These are phyloP conservation scores for Pelodytes ibericus DNA, from an alignment of 2,797 vertebrate species.

Conservation along the genomic window DNA sequence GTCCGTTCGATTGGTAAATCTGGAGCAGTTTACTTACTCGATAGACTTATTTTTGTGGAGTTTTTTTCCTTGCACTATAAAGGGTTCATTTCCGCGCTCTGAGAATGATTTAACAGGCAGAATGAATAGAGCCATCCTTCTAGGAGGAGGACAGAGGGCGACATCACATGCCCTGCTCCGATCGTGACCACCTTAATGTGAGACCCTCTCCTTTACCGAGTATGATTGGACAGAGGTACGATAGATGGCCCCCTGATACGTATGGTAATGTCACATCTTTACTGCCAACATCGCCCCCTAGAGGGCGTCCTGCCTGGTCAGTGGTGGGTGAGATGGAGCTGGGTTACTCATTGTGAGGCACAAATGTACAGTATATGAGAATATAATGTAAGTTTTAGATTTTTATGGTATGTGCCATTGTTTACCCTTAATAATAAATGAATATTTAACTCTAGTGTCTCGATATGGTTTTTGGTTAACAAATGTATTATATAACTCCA, in stretches of 20 bases:
- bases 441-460: too few species aligned
- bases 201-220: too few species aligned
- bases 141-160: too few species aligned
- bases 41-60: neutral
- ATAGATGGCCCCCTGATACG: neutral
- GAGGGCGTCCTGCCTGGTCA: neutral
- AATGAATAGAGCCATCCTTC: too few species aligned
- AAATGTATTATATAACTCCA: too few species aligned
- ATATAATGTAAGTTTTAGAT: slow-evolving; percentile 60
- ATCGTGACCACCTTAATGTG: too few species aligned
- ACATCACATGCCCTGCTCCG: too few species aligned
- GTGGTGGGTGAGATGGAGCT: slow-evolving; percentile 18
- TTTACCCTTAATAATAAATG: slow-evolving; percentile 67
- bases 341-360: slow-evolving; percentile 59
- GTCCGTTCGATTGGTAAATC: neutral
- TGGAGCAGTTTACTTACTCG: neutral
- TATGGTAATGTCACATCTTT: slow-evolving; percentile 38
- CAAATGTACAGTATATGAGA: slow-evolving; percentile 53
- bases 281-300: neutral
- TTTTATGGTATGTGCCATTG: slow-evolving; percentile 73
- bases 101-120: neutral
- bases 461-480: too few species aligned
- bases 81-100: neutral
- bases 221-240: too few species aligned
- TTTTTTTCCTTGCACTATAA: slow-evolving; percentile 31